Conservation (phyloP, 2,113 vertebrate genomes). For the Struthidea cinerea region DNA sequence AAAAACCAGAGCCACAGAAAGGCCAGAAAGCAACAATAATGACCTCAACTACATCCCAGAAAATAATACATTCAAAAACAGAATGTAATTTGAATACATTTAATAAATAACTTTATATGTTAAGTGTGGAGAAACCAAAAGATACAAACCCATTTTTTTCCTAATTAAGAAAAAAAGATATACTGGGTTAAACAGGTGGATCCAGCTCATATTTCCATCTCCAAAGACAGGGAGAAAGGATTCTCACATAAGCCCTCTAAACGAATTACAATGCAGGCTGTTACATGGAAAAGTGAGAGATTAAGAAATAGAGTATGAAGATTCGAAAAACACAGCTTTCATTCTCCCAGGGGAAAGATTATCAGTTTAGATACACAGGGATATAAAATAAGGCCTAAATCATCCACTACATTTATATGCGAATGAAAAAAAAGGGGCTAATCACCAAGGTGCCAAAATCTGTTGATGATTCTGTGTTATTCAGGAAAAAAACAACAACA, state of each 20-base stretch:
- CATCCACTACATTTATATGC: not conserved
- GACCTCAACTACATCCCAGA: not conserved
- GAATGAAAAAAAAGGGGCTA: not conserved
- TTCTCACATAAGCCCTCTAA: not conserved
- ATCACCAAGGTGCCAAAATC: not conserved
- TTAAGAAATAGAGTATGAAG: not conserved
- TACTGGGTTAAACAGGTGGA: not conserved
- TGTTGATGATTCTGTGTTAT: not conserved
- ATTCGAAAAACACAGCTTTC: not conserved
- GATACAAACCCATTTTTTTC: not conserved
- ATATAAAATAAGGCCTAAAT: not conserved
- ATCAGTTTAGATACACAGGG: not conserved
- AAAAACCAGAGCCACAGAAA: not conserved
- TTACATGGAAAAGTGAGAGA: not conserved
- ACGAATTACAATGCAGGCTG: not conserved
- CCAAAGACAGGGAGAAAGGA: not conserved
- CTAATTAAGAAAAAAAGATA: not conserved
- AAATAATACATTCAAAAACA: not conserved
- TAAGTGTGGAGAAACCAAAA: not conserved
- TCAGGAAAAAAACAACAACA: not conserved
- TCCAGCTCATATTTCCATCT: not conserved
- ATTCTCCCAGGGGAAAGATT: not conserved
- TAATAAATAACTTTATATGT: not conserved
- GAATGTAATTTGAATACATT: not conserved
- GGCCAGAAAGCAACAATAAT: not conserved